Evolutionary conservation across 2,113 vertebrate species (phyloP).

Genomic region (Barbus barbus): DNA sequence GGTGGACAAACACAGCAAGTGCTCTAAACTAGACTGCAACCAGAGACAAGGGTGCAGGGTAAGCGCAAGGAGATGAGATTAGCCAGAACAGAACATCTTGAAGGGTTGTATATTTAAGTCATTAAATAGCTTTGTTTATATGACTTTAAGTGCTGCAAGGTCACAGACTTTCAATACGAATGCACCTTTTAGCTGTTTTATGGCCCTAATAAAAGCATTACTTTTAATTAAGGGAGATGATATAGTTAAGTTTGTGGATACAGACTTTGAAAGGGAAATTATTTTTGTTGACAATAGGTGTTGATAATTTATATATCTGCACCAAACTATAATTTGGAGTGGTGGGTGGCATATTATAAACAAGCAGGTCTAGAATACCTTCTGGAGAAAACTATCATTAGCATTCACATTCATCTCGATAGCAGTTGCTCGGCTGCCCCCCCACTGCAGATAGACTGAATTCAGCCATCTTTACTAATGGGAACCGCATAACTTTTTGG

Average conservation of each 20-base stretch:
- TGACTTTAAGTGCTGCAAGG: background rate
- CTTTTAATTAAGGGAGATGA: background rate
- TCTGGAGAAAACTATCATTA: background rate
- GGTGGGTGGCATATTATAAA: background rate
- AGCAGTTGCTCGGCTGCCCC: too few species aligned
- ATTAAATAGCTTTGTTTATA: conserved; percentile 5
- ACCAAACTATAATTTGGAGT: background rate
- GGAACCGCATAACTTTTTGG: too few species aligned
- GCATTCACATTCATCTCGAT: background rate
- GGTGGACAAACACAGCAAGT: conserved; percentile 34
- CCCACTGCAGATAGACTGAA: too few species aligned
- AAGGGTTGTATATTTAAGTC: background rate
- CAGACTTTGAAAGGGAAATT: background rate
- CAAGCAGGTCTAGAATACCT: background rate
- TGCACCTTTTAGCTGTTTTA: conserved; percentile 22
- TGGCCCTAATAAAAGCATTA: background rate
- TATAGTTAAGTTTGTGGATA: background rate
- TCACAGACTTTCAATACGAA: background rate
- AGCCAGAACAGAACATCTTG: background rate
- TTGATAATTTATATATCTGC: background rate
- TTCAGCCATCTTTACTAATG: too few species aligned
- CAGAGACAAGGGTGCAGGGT: background rate
- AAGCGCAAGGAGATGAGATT: background rate
- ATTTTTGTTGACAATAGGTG: background rate
- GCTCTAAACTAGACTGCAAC: background rate